These are phyloP conservation scores for Philonicus albiceps DNA, from an alignment of 2,888 invertebrate species.

Conservation along the genomic window DNA sequence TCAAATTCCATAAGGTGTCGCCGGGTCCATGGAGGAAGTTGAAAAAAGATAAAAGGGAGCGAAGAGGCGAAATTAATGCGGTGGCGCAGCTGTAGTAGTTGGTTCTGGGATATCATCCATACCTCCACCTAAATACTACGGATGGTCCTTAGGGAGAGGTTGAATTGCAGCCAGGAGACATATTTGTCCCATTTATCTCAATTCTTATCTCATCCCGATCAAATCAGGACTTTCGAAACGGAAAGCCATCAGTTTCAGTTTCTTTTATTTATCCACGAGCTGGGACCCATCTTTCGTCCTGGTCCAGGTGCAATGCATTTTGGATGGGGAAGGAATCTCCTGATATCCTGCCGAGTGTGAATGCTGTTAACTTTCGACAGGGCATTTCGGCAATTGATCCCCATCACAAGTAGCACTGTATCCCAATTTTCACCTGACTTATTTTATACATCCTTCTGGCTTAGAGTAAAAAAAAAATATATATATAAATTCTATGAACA, in stretches of 20 bases:
- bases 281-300: constrained; percentile 49
- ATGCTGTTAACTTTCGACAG: constrained; percentile 53
- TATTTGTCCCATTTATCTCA: constrained; percentile 19
- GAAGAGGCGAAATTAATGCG: not conserved
- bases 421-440: not conserved
- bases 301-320: constrained; percentile 50
- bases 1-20: not conserved
- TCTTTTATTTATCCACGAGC: constrained; percentile 57
- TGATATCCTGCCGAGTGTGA: constrained; percentile 54
- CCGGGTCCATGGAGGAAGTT: not conserved
- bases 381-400: constrained; percentile 52
- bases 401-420: constrained; percentile 24
- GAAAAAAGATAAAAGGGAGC: not conserved
- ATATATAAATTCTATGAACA: constrained; percentile 54
- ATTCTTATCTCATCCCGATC: constrained; percentile 24
- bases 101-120: not conserved
- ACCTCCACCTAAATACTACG: not conserved
- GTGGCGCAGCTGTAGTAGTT: not conserved
- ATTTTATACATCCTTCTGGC: not conserved
- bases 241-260: constrained; percentile 58
- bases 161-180: not conserved
- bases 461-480: constrained; percentile 44
- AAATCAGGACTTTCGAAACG: constrained; percentile 57
- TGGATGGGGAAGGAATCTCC: constrained; percentile 52
- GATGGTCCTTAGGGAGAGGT: not conserved